Base-by-base conservation (phyloP, 2,888 invertebrate species). In the Gari tellinella region DNA sequence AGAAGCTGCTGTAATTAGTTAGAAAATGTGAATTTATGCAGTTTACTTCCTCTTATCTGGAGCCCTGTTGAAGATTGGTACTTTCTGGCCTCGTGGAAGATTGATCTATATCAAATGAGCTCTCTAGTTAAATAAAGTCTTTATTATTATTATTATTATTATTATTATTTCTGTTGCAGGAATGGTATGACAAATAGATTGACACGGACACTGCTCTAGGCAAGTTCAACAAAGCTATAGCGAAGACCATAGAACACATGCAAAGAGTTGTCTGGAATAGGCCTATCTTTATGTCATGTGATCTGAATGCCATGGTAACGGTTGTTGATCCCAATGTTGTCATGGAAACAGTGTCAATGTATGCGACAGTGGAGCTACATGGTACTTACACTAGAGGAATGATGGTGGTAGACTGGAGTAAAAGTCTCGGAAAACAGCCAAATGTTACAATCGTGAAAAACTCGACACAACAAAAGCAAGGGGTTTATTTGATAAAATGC, bases 321-420 rank as follows among this genome's bases (percentile, higher is more conserved):
- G 83, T 82, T 7, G 58, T 89, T 23, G 84, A 88, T 57, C 70
- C 83, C 4, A 58, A 81, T 37, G 68, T 85, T 31, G 72, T 84
- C 14, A 38, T 72, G 26, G 85, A 84, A n/a, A 80, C 80, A 14
- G 63, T 78, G 25, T 64, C 76, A 14, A 81, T 86, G 2, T 86
- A 72, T 68, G 85, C 86, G 21, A 93, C 94, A 1, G 94, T 95
- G 2, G 95, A 95, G 85, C 89, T 95, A 17, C 90, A 90, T 65
- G 94, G 95, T 1, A 86, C 78, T 2, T 92, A 93, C 78, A 94
- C 95, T 0, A 92, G 95, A 58, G 95, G 95, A 0, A 94, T 94
- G 91, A 93, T 95, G 89, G 93, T 95, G 0, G 91, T 95, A 19
- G 94, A 95, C 70, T 89, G 88, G 87, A 53, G 67, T 21, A 70